Evolutionary conservation across 2,113 vertebrate species (phyloP).

Genomic region (Laticauda colubrina): DNA sequence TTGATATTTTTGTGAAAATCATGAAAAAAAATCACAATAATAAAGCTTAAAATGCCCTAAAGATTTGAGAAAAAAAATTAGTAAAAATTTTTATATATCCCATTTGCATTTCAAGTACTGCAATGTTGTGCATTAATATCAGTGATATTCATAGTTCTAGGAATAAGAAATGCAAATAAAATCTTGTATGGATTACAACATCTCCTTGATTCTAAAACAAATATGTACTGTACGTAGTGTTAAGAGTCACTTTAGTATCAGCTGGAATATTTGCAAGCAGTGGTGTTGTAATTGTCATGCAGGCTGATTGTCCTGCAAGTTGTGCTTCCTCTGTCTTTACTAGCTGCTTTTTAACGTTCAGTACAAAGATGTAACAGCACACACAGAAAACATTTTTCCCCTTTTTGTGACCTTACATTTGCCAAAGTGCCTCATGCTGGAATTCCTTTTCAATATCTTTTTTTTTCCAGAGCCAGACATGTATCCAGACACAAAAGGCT

Average conservation of each 20-base stretch:
- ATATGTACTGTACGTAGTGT: not conserved
- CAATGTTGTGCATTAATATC: conserved; percentile 2
- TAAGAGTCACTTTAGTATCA: conserved; percentile 38
- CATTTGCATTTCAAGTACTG: conserved; percentile 3
- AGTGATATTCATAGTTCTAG: conserved; percentile 1
- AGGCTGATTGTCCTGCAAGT: conserved; percentile 65
- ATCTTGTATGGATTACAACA: conserved; percentile 7
- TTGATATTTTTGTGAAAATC: conserved; percentile 40
- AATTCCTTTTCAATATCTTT: conserved; percentile 88
- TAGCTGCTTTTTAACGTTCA: conserved; percentile 62
- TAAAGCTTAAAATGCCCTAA: conserved; percentile 31
- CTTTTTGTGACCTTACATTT: conserved; percentile 88
- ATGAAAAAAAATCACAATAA: conserved; percentile 30
- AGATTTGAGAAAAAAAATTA: conserved; percentile 44
- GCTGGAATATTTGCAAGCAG: conserved; percentile 45
- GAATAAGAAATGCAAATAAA: conserved; percentile 33
- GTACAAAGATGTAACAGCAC: conserved; percentile 81
- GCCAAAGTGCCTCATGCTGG: conserved; percentile 85
- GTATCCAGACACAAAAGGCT: conserved; percentile 78
- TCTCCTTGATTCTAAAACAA: conserved; percentile 16
- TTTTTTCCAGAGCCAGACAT: conserved; percentile 76
- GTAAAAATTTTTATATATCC: conserved; percentile 48
- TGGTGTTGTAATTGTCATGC: conserved; percentile 66
- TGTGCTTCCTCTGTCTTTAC: conserved; percentile 77
- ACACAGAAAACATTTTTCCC: conserved; percentile 81